Conservation (phyloP, 2,797 vertebrate genomes). For the Coreius guichenoti region DNA sequence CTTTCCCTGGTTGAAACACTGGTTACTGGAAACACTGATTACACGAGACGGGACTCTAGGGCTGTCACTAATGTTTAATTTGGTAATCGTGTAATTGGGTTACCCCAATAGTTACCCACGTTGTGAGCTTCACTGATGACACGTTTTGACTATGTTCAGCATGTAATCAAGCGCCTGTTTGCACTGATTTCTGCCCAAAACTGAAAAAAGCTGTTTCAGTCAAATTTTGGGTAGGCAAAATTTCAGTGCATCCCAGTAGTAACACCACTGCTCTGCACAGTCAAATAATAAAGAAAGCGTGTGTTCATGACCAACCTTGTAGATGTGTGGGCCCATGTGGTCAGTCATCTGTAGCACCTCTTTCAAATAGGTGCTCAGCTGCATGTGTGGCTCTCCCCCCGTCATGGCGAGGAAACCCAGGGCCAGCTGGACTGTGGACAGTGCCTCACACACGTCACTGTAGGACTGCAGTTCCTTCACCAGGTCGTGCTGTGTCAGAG, state of each 20-base stretch:
- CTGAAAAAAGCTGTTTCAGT: too few species aligned
- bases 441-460: slow-evolving; percentile 91
- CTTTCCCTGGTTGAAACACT: too few species aligned
- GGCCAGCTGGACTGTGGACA: slow-evolving; percentile 84
- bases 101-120: too few species aligned
- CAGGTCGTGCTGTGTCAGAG: slow-evolving; percentile 74
- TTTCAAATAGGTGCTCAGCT: slow-evolving; percentile 82
- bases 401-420: slow-evolving; percentile 92
- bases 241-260: background rate
- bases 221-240: too few species aligned
- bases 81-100: too few species aligned
- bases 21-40: too few species aligned
- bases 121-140: too few species aligned
- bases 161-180: too few species aligned
- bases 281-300: background rate
- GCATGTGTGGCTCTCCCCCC: slow-evolving; percentile 81
- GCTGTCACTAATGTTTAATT: too few species aligned
- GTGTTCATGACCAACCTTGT: slow-evolving; percentile 79
- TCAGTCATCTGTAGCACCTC: slow-evolving; percentile 88
- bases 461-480: slow-evolving; percentile 87
- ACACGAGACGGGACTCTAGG: too few species aligned
- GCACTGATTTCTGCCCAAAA: too few species aligned
- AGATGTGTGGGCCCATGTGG: slow-evolving; percentile 80
- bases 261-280: background rate
- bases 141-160: too few species aligned